Evolutionary conservation across 1,140 invertebrate genomes (phyloP), one percentile per base, ranked within the genome.

Genomic region (Aphelenchoides fujianensis): DNA sequence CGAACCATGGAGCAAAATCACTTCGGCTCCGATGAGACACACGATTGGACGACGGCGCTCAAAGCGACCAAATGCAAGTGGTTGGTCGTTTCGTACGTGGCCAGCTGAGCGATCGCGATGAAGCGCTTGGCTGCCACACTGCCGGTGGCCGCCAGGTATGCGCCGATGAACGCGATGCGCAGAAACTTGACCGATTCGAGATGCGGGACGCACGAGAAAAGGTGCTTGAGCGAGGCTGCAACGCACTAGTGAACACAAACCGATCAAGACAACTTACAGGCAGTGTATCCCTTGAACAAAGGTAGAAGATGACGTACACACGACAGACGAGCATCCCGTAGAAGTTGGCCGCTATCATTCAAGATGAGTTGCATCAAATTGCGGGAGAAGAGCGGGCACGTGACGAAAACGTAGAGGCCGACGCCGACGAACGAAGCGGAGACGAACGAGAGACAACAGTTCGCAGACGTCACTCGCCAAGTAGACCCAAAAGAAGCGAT

Each of bases 201-300:
- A 16, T 48, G 41, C 12, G 41, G 41, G 12, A 48, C 12, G 23
- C 41, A 48, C 12, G 12, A 16, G 41, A 48, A 48, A 23, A 48
- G 23, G 23, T 48, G 41, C 12, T 16, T 23, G 41, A 48, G 12
- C 23, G 41, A 48, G 12, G 41, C 41, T 48, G 41, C 41, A 48
- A 48, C n/a, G n/a, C n/a, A n/a, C n/a, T 48, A 48, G 23, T 48
- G 12, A 48, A 48, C 12, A 48, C 23, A 48, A 48, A 48, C 41
- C 41, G 23, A 48, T n/a, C n/a, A n/a, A n/a, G n/a, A n/a, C n/a
- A 48, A 48, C 41, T 48, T 48, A 48, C 41, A 48, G 41, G 41
- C 41, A 12, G 41, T 12, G 23, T 48, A 48, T 48, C 41, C 41
- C 12, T 48, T 48, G 41, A 48, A 16, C 41, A 16, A 12, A 48